Base-by-base conservation (phyloP, 2,888 invertebrate species). In the Leptodirus hochenwartii region DNA sequence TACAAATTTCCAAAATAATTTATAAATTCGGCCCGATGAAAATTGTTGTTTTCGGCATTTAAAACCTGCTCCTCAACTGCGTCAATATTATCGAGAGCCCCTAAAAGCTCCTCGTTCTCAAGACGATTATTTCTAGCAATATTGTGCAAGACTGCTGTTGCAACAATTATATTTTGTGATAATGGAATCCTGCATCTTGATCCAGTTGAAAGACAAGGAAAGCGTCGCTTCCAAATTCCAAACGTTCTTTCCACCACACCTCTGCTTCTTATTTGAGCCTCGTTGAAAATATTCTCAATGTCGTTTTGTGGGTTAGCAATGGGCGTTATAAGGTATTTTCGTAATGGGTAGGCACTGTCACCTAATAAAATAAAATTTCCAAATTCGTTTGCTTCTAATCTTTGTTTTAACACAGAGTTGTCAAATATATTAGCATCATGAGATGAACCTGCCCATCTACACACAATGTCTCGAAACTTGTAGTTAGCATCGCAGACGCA, bases 211-310 rank as follows among this genome's bases (percentile, higher is more conserved):
- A 14, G 4, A 16, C 24, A 15, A 27, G 25, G 30, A 25, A 30
- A 30, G 11, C 29, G 17, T 9, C 29, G 14, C 16, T 30, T 25
- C 30, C 24, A 30, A 12, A 26, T 30, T 9, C 25, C 30, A 30
- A 30, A 30, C 10, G 30, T 30, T 13, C 25, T 12, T 9, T 30
- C 13, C 14, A 30, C 30, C 10, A 16, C 17, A 16, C 15, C 14
- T 30, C 30, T 26, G 4, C 25, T 26, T 30, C 25, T 26, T 10
- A 30, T 30, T 15, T 30, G 30, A 5, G 30, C 30, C 17, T 30
- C 30, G 15, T 30, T 30, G 16, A 30, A 30, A 5, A 30, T 5
- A 11, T 10, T 25, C n/a, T 30, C 30, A 3, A 24, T 25, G 9
- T 14, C 4, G 10, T 12, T 25, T 26, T 15, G 22, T 23, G 30